Conservation (phyloP, 2,113 vertebrate genomes). For the Halcyon malimbica region DNA sequence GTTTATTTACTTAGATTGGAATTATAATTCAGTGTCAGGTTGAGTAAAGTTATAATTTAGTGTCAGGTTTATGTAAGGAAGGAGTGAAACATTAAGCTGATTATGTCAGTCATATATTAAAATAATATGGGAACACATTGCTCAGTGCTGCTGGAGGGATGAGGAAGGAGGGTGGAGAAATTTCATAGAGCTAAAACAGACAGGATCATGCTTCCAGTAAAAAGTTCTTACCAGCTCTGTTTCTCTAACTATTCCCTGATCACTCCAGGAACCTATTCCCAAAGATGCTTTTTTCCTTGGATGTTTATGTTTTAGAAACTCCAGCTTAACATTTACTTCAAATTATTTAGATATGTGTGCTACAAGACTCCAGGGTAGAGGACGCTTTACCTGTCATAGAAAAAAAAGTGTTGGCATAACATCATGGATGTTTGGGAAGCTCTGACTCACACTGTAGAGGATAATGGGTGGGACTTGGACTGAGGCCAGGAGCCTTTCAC, state of each 20-base stretch:
- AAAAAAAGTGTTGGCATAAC: background rate
- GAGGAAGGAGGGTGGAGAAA: background rate
- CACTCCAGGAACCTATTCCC: background rate
- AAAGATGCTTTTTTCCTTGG: background rate
- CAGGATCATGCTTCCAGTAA: background rate
- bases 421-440: background rate
- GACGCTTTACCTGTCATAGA: background rate
- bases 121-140: background rate
- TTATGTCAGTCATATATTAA: background rate
- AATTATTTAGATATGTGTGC: background rate
- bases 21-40: background rate
- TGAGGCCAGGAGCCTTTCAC: background rate
- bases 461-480: background rate
- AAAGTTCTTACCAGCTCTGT: background rate
- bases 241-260: background rate
- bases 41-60: background rate
- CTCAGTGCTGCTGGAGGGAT: background rate
- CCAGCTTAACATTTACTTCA: background rate
- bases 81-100: constrained; percentile 1
- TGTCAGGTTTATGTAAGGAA: constrained; percentile 16
- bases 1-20: background rate
- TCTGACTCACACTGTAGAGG: background rate
- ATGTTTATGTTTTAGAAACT: background rate
- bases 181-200: background rate
- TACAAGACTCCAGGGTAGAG: background rate